These are phyloP conservation scores for Synergus japonicus DNA, from an alignment of 2,888 invertebrate genomes.

Conservation along the genomic window DNA sequence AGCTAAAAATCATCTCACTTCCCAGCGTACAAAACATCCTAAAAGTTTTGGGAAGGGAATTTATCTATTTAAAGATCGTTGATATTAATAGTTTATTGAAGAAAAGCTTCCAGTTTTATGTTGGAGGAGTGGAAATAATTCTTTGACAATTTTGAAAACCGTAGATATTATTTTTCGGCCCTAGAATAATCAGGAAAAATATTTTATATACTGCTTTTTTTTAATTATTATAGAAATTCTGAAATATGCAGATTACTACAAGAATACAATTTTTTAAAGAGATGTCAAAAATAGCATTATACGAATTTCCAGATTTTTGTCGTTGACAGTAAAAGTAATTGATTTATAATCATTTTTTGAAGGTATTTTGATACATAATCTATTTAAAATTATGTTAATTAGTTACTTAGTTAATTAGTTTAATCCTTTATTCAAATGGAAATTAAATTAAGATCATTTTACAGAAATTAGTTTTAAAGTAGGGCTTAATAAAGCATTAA, in stretches of 20 bases:
- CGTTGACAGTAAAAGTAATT: too few species aligned
- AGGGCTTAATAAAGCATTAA: not conserved
- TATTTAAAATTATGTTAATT: too few species aligned
- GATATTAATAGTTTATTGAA: not conserved
- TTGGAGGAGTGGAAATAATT: not conserved
- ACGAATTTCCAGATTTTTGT: not conserved
- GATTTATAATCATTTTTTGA: too few species aligned
- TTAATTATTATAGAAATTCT: not conserved
- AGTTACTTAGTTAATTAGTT: not conserved
- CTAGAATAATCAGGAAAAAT: not conserved
- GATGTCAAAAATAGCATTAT: not conserved
- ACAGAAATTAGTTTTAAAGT: not conserved
- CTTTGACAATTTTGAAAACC: not conserved
- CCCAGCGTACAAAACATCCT: constrained; percentile 63
- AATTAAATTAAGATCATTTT: not conserved
- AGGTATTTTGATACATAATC: too few species aligned
- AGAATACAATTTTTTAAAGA: not conserved
- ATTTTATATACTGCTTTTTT: not conserved
- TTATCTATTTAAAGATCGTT: not conserved
- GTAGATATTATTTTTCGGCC: not conserved
- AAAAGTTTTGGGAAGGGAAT: constrained; percentile 49
- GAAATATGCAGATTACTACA: not conserved
- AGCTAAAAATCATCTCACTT: constrained; percentile 66
- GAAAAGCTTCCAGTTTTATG: not conserved
- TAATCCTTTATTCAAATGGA: not conserved